phyloP scores from a whole-genome alignment of 2,797 vertebrate species.

The Acrossocheilus wenchowensis region DNA sequence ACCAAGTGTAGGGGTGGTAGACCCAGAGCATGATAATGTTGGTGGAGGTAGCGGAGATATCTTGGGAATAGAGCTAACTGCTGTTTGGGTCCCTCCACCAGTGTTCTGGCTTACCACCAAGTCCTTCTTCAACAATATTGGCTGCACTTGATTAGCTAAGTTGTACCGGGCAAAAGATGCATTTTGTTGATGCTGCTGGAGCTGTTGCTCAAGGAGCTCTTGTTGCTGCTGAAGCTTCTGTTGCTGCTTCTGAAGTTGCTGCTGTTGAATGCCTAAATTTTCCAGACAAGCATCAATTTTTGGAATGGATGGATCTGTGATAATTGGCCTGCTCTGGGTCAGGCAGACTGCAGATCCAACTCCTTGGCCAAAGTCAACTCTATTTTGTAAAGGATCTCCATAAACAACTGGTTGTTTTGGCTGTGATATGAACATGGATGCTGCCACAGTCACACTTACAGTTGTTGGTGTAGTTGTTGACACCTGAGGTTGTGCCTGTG shows the following conservation, averaged over 20 bases:
- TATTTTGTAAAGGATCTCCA: conserved; percentile 94
- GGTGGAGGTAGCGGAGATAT: conserved; percentile 81
- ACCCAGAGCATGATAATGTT: conserved; percentile 66
- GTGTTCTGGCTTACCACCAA: conserved; percentile 84
- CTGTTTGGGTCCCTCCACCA: conserved; percentile 73
- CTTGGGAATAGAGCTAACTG: conserved; percentile 80
- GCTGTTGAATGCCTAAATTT: conserved; percentile 84
- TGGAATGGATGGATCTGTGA: conserved; percentile 78
- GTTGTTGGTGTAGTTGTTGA: conserved; percentile 87
- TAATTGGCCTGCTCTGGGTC: conserved; percentile 85
- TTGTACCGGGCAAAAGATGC: conserved; percentile 91
- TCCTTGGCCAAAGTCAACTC: conserved; percentile 93
- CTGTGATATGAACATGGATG: conserved; percentile 89
- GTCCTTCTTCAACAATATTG: conserved; percentile 90
- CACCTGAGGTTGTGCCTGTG: conserved; percentile 91
- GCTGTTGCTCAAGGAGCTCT: conserved; percentile 79
- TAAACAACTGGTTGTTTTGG: conserved; percentile 91
- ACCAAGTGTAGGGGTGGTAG: conserved; percentile 67
- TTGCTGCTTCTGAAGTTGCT: conserved; percentile 82
- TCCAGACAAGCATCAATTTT: conserved; percentile 86
- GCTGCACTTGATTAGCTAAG: conserved; percentile 87
- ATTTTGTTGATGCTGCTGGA: conserved; percentile 82
- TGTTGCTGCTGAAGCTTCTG: conserved; percentile 80
- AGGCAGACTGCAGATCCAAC: conserved; percentile 91
- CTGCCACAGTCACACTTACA: conserved; percentile 88